A percentile compares a stretch with the other conserved stretches of the same genome.
Conservation (phyloP, 30 jellyfish, hydroid and myxozoan species). For the Chrysaora quinquecirrha region DNA sequence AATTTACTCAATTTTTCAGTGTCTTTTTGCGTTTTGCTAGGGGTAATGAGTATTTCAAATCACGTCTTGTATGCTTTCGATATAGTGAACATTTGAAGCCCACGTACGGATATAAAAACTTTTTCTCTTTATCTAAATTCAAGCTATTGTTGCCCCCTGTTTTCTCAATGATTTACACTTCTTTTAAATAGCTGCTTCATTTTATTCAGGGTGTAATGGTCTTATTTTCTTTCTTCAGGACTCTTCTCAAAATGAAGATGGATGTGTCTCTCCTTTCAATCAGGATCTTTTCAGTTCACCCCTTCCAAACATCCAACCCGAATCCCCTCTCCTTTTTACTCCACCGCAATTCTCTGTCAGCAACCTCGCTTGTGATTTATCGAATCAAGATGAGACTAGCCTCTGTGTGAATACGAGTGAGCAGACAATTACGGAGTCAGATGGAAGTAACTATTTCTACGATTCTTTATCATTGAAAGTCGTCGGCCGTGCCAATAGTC, state of each 20-base stretch:
- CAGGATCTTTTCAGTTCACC: constrained; percentile 1
- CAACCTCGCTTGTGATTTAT: constrained; percentile 43
- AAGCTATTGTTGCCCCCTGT: no score
- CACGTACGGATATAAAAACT: no score
- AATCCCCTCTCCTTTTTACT: constrained; percentile 9
- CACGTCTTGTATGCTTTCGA: no score
- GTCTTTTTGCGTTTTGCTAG: no score
- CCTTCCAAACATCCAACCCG: background rate
- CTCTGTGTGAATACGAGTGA: constrained; percentile 15
- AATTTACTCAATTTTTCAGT: no score
- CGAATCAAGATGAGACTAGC: constrained; percentile 7
- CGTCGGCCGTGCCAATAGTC: constrained; percentile 8
- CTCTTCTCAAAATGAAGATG: background rate
- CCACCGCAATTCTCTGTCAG: constrained; percentile 51
- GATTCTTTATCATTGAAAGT: constrained; percentile 9
- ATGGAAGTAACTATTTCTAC: background rate
- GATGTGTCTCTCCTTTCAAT: background rate
- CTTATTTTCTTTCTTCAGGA: background rate
- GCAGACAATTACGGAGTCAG: constrained; percentile 16
- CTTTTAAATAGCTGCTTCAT: no score
- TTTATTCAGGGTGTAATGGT: no score
- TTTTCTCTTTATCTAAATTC: no score
- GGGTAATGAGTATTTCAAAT: no score
- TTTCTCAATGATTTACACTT: no score
- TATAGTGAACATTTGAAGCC: no score